Evolutionary conservation across 2,113 vertebrate species (phyloP).

Genomic region (Aldabrachelys gigantea): DNA sequence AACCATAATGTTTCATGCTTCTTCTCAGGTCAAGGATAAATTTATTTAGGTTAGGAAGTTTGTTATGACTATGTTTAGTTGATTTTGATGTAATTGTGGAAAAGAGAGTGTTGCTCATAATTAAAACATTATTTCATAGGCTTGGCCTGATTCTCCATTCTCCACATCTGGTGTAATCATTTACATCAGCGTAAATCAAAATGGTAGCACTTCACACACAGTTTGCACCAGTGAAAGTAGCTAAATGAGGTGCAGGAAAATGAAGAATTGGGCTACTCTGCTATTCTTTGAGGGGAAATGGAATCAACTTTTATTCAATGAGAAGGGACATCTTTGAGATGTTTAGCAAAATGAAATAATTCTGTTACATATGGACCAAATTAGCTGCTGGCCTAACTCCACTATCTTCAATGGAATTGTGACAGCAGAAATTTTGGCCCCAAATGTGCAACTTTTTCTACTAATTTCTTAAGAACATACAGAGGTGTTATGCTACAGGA

Average conservation of each 20-base stretch:
- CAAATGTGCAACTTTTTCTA: not conserved
- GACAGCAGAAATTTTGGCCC: not conserved
- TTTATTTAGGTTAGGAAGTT: not conserved
- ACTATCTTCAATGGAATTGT: not conserved
- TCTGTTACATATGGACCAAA: not conserved
- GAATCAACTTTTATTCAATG: not conserved
- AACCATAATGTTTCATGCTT: not conserved
- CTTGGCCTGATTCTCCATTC: too few species aligned
- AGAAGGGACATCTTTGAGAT: not conserved
- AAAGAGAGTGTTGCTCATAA: not conserved
- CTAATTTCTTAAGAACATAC: not conserved
- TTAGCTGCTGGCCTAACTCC: not conserved
- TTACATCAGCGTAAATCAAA: too few species aligned
- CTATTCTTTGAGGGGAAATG: not conserved
- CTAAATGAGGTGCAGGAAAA: not conserved
- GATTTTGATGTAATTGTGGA: not conserved
- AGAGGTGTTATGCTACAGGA: not conserved
- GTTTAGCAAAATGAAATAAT: not conserved
- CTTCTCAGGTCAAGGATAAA: slow-evolving; percentile 11
- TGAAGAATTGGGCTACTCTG: not conserved
- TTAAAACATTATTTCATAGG: not conserved
- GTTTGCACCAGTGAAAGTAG: accelerated
- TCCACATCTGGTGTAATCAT: too few species aligned
- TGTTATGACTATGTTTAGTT: not conserved
- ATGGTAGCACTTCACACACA: not conserved